Conservation (phyloP, 64 coral and sea anemone species). For the Porites lutea region DNA sequence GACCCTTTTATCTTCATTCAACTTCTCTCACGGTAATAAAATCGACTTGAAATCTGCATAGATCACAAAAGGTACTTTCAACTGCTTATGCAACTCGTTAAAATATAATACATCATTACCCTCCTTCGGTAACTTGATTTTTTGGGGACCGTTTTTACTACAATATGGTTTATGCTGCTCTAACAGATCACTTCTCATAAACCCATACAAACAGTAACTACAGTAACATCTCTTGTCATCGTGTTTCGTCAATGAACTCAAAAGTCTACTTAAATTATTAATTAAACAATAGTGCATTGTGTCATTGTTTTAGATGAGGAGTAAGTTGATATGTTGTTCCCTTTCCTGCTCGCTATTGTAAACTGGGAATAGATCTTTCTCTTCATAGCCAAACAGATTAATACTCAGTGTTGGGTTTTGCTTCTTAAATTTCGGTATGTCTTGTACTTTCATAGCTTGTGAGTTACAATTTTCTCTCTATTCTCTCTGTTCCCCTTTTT, state of each 20-base stretch:
- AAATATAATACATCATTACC: too few species aligned
- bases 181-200: too few species aligned
- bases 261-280: conserved; percentile 8
- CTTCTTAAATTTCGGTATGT: conserved; percentile 66
- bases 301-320: conserved; percentile 13
- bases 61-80: conserved; percentile 49
- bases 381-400: conserved; percentile 39
- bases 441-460: conserved; percentile 18
- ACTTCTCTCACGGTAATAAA: background rate
- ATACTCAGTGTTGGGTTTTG: conserved; percentile 50
- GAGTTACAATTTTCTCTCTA: too few species aligned
- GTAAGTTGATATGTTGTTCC: conserved; percentile 33
- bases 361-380: conserved; percentile 24
- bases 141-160: too few species aligned
- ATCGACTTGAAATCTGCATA: conserved; percentile 52
- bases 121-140: too few species aligned
- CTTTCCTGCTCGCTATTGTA: conserved; percentile 26
- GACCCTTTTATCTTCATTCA: background rate
- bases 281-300: conserved; percentile 52
- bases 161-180: too few species aligned
- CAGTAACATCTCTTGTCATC: too few species aligned
- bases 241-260: background rate
- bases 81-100: too few species aligned
- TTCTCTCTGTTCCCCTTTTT: too few species aligned
- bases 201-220: too few species aligned